Conservation (phyloP, 2,113 vertebrate genomes). For the Steatornis caripensis region DNA sequence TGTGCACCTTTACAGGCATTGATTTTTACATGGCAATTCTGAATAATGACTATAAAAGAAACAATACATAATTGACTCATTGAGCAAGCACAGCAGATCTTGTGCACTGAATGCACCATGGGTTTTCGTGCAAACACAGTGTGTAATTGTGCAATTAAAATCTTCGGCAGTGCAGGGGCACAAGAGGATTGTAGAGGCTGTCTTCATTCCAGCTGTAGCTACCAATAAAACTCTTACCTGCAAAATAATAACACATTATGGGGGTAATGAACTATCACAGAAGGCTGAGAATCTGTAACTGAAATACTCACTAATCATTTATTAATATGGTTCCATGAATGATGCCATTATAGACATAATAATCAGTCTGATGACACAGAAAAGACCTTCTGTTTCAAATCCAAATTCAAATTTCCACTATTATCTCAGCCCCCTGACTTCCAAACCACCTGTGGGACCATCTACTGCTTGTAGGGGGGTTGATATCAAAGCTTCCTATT, state of each 20-base stretch:
- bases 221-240: not conserved
- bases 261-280: not conserved
- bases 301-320: not conserved
- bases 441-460: not conserved
- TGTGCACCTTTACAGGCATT: fast-evolving
- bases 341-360: not conserved
- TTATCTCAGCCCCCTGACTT: not conserved
- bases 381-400: not conserved
- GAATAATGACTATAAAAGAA: not conserved
- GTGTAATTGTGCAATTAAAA: not conserved
- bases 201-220: not conserved
- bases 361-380: not conserved
- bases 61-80: not conserved
- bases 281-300: not conserved
- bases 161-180: not conserved
- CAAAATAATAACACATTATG: not conserved
- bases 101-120: not conserved
- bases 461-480: not conserved
- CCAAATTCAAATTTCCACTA: not conserved
- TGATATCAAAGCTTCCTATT: not conserved
- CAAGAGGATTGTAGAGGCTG: not conserved
- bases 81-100: not conserved
- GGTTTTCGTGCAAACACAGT: not conserved
- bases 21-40: not conserved
- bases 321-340: not conserved